Percentiles rank a stretch among this genome's conserved stretches.
Conservation (phyloP, 2,113 vertebrate species). For the Melospiza georgiana region DNA sequence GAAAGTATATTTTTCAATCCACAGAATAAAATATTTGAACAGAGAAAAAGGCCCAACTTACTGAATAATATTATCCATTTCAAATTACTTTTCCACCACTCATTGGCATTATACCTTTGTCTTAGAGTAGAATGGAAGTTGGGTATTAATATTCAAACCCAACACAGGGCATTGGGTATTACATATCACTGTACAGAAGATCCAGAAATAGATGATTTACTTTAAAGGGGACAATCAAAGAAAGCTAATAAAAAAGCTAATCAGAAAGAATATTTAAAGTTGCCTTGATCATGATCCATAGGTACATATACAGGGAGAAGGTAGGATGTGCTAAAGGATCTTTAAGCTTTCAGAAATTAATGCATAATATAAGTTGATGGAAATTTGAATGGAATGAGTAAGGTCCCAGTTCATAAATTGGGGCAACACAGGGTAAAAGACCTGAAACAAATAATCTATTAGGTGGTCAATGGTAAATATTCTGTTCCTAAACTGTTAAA, state of each 20-base stretch:
- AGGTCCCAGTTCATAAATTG: neutral
- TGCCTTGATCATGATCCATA: constrained; percentile 37
- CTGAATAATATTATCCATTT: constrained; percentile 19
- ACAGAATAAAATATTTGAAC: constrained; percentile 18
- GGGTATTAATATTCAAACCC: constrained; percentile 49
- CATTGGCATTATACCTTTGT: neutral
- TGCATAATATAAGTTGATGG: neutral
- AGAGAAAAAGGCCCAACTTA: neutral
- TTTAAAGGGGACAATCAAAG: constrained; percentile 55
- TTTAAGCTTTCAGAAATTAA: neutral
- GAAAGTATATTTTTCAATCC: constrained; percentile 12
- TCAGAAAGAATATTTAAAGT: constrained; percentile 53
- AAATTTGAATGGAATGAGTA: neutral
- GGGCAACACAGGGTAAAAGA: neutral
- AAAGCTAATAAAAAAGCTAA: constrained; percentile 61
- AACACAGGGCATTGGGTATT: constrained; percentile 4
- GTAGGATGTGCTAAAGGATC: neutral
- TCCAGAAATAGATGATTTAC: constrained; percentile 54
- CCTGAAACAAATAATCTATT: neutral
- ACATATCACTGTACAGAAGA: neutral
- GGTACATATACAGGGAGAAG: neutral
- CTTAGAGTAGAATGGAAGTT: constrained; percentile 4
- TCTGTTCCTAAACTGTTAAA: neutral
- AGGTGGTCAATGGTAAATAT: neutral
- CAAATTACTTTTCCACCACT: constrained; percentile 40